A percentile compares a stretch with the other conserved stretches of the same genome.
Evolutionary conservation across 2,888 invertebrate genomes (phyloP).

Genomic region (Neoascia interrupta): DNA sequence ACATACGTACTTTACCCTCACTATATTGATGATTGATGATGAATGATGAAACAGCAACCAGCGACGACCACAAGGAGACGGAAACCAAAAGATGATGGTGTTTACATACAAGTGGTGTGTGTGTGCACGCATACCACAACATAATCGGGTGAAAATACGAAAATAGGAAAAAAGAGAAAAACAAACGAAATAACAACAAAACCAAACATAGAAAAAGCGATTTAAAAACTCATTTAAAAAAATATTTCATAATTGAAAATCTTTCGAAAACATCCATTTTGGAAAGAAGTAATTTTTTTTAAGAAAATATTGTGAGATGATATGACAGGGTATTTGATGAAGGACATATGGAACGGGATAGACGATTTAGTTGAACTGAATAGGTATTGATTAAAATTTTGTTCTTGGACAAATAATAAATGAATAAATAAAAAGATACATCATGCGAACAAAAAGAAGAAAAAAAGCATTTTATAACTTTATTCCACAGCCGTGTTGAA

Average conservation of each 20-base stretch:
- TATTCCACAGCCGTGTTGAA: no score
- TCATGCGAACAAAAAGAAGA: slow-evolving; percentile 29
- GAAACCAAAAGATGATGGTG: slow-evolving; percentile 46
- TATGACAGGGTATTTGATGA: slow-evolving; percentile 39
- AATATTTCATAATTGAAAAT: slow-evolving; percentile 5
- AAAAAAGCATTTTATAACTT: slow-evolving; percentile 8
- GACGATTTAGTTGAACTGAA: no score
- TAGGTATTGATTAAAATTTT: slow-evolving; percentile 6
- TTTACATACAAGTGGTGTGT: slow-evolving; percentile 31
- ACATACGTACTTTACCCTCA: slow-evolving; percentile 74
- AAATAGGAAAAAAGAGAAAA: slow-evolving; percentile 60
- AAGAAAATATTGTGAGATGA: slow-evolving; percentile 51
- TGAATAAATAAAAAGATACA: not conserved
- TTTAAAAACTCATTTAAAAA: slow-evolving; percentile 12
- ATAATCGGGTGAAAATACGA: slow-evolving; percentile 63
- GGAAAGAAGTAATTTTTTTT: slow-evolving; percentile 33
- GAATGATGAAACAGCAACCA: no score
- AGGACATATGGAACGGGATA: slow-evolving; percentile 31
- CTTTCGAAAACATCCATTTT: slow-evolving; percentile 2
- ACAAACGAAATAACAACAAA: slow-evolving; percentile 58
- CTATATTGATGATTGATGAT: slow-evolving; percentile 60
- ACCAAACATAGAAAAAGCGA: slow-evolving; percentile 57
- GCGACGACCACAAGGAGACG: no score
- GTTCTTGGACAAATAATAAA: slow-evolving; percentile 9
- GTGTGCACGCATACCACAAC: slow-evolving; percentile 53